Evolutionary conservation across 1,140 invertebrate genomes (phyloP), one percentile per base, ranked within the genome.

Genomic region (Drosophila tani): DNA sequence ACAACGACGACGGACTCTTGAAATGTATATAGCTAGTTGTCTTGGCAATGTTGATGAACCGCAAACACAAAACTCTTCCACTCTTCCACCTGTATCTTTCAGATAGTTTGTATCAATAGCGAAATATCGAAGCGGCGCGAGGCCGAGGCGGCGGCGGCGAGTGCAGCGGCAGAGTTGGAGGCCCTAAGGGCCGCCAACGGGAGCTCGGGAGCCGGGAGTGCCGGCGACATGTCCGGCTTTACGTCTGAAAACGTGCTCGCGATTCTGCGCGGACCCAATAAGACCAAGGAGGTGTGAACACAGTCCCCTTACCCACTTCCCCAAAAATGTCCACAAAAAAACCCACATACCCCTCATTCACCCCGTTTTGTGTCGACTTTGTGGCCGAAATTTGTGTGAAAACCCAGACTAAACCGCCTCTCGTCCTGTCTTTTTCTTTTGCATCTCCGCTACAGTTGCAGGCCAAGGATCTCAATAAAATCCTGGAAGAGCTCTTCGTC

Each of bases 91-190:
- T 87, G 46, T 88, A 84, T 88, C 66, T 88, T 88, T 88, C 84
- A 88, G 84, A 90, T 88, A 90, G 85, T 88, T 88, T 88, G 69
- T 90, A 90, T 88, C 84, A 84, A 79, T 90, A 79, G 85, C 64
- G 74, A 84, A 81, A 84, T 88, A 29, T 62, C 73, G 29, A 90
- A 88, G 58, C 69, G 84, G 43, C 85, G 69, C 24, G 79, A 70
- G 35, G 79, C 80, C 53, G 82, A 78, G 51, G 69, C 78, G 51
- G 73, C 73, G 27, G 79, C 64, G 21, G 43, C 67, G 41, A 55
- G n/a, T 29, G 40, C 70, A 53, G 49, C 55, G 45, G 27, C 45
- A 27, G 38, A 53, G 9, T 43, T 75, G 41, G 56, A 17, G 59
- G 43, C 46, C 38, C 12, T 63, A 15, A n/a, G n/a, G 38, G 45